Conservation (phyloP, 2,888 invertebrate species). For the Hyppa rectilinea region DNA sequence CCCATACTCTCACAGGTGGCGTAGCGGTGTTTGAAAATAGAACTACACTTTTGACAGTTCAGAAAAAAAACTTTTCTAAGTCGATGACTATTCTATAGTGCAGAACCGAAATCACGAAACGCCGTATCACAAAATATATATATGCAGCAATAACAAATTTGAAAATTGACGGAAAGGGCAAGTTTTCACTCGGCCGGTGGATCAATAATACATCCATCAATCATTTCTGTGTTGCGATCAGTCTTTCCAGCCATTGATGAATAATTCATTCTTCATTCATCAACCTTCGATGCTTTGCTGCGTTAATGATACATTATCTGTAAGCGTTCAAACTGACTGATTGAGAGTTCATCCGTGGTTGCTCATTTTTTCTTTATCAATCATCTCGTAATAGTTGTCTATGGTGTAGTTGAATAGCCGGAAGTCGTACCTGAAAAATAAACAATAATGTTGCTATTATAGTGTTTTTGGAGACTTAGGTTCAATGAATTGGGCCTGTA, state of each 20-base stretch:
- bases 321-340: constrained; percentile 62
- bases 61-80: constrained; percentile 18
- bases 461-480: background rate
- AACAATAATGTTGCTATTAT: constrained; percentile 2
- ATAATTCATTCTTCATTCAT: constrained; percentile 71
- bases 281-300: constrained; percentile 70
- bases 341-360: constrained; percentile 79
- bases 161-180: constrained; percentile 67
- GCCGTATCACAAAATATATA: constrained; percentile 60
- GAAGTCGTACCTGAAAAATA: constrained; percentile 94
- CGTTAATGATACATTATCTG: constrained; percentile 62
- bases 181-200: constrained; percentile 45
- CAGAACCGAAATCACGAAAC: constrained; percentile 46
- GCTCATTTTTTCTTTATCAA: constrained; percentile 76
- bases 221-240: constrained; percentile 74
- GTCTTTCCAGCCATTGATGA: constrained; percentile 73
- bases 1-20: constrained; percentile 14
- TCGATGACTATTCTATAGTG: constrained; percentile 42
- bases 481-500: background rate
- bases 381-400: constrained; percentile 92
- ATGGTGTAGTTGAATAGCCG: constrained; percentile 96
- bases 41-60: constrained; percentile 36
- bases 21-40: constrained; percentile 43
- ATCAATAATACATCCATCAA: constrained; percentile 73
- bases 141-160: constrained; percentile 64